phyloP scores from a whole-genome alignment of 2,113 vertebrate species.

The Paramisgurnus dabryanus region DNA sequence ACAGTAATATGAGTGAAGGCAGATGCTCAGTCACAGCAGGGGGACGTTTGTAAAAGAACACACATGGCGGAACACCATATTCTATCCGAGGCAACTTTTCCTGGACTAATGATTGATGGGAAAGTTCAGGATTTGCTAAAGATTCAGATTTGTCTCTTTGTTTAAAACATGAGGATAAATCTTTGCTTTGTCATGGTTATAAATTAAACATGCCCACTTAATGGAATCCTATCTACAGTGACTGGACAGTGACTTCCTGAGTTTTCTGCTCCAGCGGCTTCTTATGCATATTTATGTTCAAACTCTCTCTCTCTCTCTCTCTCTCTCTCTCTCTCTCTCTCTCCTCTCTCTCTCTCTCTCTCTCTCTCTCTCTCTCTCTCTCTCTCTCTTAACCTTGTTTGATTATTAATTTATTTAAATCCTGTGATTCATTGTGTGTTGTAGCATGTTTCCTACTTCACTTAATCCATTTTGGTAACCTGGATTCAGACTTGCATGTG shows the following conservation, averaged over 20 bases:
- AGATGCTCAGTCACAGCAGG: conserved; percentile 30
- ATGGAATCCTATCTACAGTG: not conserved
- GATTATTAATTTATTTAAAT: not conserved
- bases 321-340: not conserved
- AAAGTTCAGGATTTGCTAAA: not conserved
- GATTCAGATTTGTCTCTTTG: too few relatives aligned
- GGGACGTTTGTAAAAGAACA: not conserved
- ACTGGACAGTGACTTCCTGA: not conserved
- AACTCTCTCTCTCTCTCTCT: not conserved
- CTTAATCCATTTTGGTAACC: too few relatives aligned
- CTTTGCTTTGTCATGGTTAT: too few relatives aligned
- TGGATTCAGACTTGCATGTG: too few relatives aligned
- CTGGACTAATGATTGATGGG: not conserved
- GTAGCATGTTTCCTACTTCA: too few relatives aligned
- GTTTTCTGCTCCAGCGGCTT: not conserved
- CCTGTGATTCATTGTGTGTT: not conserved
- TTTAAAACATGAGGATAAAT: too few relatives aligned
- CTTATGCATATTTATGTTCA: not conserved
- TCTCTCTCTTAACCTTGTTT: not conserved
- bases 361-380: too few relatives aligned
- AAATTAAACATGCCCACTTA: too few relatives aligned
- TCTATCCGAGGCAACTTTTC: not conserved
- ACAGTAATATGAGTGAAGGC: not conserved
- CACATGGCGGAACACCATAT: not conserved
- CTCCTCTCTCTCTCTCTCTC: not conserved